phyloP scores from a whole-genome alignment of 2,113 vertebrate genomes.

The Hylia prasina region DNA sequence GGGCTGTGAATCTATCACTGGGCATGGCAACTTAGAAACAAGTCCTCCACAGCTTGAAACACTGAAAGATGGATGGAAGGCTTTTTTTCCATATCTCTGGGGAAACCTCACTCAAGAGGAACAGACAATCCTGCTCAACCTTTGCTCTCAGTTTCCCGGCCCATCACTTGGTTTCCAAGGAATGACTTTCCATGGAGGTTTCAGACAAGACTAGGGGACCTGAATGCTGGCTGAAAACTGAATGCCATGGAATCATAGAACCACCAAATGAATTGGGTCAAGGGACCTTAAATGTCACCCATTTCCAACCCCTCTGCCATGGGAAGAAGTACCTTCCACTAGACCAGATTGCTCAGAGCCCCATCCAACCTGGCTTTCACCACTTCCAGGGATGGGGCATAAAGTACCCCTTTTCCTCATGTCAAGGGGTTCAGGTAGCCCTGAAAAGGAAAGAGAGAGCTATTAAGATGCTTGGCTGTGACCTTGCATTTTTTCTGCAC shows the following conservation, averaged over 20 bases:
- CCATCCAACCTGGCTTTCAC: not conserved
- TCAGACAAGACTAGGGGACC: not conserved
- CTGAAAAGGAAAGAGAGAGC: not conserved
- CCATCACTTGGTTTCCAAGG: not conserved
- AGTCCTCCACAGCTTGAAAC: not conserved
- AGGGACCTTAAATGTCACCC: not conserved
- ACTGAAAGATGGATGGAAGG: not conserved
- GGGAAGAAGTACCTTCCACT: not conserved
- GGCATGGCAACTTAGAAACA: rapidly evolving
- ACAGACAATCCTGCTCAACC: rapidly evolving
- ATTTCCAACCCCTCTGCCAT: not conserved
- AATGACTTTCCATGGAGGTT: not conserved
- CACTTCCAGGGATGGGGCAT: not conserved
- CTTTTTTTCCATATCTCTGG: not conserved
- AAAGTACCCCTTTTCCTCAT: not conserved
- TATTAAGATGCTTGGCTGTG: not conserved
- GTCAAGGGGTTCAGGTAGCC: not conserved
- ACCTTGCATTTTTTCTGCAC: not conserved
- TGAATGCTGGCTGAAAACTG: not conserved
- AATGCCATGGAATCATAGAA: not conserved
- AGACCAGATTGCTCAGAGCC: not conserved
- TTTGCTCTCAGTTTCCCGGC: not conserved
- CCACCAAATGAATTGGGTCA: not conserved
- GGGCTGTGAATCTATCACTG: not conserved
- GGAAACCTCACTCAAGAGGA: not conserved